Evolutionary conservation across 2,888 invertebrate species (phyloP).

Genomic region (Mimas tiliae): DNA sequence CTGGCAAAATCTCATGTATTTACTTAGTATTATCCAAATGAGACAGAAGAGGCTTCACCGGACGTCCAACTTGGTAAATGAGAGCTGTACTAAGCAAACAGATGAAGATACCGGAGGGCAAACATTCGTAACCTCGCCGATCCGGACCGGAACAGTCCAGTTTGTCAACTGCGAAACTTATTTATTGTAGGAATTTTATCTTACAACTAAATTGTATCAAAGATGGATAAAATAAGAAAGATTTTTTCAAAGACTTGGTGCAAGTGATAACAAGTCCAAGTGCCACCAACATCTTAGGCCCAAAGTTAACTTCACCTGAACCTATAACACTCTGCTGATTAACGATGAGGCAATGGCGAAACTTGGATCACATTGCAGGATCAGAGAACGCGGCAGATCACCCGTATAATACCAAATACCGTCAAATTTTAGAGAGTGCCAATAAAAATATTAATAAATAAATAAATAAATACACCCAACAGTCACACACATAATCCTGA

Average conservation of each 20-base stretch:
- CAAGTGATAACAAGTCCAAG: too few relatives aligned
- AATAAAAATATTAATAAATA: too few relatives aligned
- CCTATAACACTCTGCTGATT: too few relatives aligned
- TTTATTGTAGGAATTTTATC: background rate
- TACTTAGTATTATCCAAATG: slow-evolving; percentile 76
- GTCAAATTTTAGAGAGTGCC: too few relatives aligned
- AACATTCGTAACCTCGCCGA: slow-evolving; percentile 52
- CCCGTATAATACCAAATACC: too few relatives aligned
- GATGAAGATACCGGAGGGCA: slow-evolving; percentile 51
- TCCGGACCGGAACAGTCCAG: slow-evolving; percentile 36
- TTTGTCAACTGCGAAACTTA: slow-evolving; percentile 12
- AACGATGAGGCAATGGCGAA: too few relatives aligned
- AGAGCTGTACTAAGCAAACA: slow-evolving; percentile 71
- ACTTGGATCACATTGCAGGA: too few relatives aligned
- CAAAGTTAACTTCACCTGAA: too few relatives aligned
- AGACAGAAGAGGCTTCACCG: slow-evolving; percentile 60
- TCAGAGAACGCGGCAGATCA: too few relatives aligned
- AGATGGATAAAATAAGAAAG: background rate
- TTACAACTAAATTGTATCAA: background rate
- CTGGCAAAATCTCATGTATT: slow-evolving; percentile 54
- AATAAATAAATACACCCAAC: too few relatives aligned
- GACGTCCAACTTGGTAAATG: slow-evolving; percentile 76
- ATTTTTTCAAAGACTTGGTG: background rate
- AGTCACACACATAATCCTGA: too few relatives aligned
- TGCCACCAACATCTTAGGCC: too few relatives aligned